A percentile compares a stretch with the other conserved stretches of the same genome.
These are phyloP conservation scores for Alauda arvensis DNA, from an alignment of 2,797 vertebrate species.

Conservation along the genomic window DNA sequence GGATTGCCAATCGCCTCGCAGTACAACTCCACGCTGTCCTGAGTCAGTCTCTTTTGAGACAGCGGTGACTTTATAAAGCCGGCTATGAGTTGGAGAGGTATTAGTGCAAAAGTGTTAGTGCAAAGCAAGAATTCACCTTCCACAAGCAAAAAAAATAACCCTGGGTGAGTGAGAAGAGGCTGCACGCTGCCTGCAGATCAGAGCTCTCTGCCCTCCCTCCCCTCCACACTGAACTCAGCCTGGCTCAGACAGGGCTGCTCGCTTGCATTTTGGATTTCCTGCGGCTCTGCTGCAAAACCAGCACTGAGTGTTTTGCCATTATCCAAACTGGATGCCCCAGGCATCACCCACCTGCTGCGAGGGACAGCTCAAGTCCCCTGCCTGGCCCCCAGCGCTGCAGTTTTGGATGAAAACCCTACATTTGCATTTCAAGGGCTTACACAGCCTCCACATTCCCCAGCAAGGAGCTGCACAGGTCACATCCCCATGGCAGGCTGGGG, in stretches of 20 bases:
- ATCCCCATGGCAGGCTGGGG: not conserved
- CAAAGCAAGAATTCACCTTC: constrained; percentile 42
- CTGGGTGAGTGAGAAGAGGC: not conserved
- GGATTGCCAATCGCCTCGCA: constrained; percentile 90
- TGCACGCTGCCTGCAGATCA: not conserved
- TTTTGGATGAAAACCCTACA: rapidly evolving
- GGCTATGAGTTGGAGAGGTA: constrained; percentile 73
- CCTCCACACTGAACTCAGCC: not conserved
- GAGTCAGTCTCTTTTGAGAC: constrained; percentile 81
- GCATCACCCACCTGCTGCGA: rapidly evolving
- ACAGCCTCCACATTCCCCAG: not conserved
- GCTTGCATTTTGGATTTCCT: rapidly evolving
- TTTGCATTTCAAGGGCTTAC: not conserved
- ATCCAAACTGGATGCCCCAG: rapidly evolving
- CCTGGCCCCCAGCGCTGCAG: rapidly evolving
- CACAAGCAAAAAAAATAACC: not conserved
- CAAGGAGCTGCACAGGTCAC: not conserved
- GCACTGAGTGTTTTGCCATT: rapidly evolving
- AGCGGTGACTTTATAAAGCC: constrained; percentile 88
- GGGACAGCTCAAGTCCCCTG: rapidly evolving
- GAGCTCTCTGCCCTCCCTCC: not conserved
- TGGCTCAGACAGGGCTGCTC: not conserved
- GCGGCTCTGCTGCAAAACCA: rapidly evolving
- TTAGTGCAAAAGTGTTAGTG: constrained; percentile 62
- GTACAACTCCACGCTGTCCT: constrained; percentile 80